Conservation (phyloP, 2,113 vertebrate genomes). For the Charina bottae region DNA sequence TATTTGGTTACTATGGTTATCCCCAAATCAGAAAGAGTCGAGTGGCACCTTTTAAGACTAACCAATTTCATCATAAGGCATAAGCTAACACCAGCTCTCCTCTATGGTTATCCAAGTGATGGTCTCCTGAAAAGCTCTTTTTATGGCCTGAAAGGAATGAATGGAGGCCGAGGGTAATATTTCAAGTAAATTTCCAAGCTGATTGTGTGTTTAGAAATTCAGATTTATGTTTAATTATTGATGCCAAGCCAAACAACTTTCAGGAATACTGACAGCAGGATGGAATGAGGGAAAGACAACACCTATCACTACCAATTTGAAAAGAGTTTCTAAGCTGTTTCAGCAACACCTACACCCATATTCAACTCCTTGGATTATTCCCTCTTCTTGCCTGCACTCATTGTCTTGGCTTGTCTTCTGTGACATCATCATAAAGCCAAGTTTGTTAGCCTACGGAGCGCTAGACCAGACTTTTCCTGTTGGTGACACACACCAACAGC, state of each 20-base stretch:
- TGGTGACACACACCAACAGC: no score
- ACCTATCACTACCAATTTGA: background rate
- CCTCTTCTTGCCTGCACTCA: background rate
- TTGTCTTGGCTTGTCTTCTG: background rate
- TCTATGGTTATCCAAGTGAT: no score
- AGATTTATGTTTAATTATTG: background rate
- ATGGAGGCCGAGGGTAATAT: background rate
- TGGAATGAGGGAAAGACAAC: no score
- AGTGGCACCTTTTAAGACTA: no score
- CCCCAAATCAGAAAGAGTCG: no score
- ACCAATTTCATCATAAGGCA: no score
- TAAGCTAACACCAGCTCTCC: no score
- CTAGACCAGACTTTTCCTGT: no score
- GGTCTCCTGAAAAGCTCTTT: no score
- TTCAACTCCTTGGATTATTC: background rate
- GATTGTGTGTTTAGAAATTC: background rate
- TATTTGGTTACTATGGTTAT: fast-evolving
- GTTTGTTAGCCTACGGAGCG: background rate
- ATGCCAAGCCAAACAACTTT: background rate
- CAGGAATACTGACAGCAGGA: background rate
- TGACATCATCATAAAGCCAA: background rate
- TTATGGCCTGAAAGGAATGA: background rate
- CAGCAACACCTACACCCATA: no score
- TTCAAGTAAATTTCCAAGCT: background rate
- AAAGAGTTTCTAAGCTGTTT: background rate